Percentiles rank a stretch among this genome's conserved stretches.
These are phyloP conservation scores for Emydura subglobosa DNA, from an alignment of 2,113 vertebrate genomes.

Conservation along the genomic window DNA sequence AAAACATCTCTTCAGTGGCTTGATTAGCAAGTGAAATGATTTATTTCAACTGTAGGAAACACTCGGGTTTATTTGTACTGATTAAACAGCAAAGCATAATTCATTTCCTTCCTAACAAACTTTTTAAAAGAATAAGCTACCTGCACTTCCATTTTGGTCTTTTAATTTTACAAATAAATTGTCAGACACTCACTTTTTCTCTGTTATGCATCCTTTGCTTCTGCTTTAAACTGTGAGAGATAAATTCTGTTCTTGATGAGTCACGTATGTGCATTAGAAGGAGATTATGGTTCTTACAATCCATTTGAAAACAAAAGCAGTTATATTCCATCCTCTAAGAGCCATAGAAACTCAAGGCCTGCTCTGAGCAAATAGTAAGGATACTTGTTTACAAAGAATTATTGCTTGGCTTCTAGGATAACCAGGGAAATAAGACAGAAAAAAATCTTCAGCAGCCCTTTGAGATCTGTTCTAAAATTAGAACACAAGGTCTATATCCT, in stretches of 20 bases:
- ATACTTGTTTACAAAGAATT: constrained; percentile 5
- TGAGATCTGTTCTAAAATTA: neutral
- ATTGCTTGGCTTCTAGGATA: neutral
- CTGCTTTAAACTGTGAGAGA: neutral
- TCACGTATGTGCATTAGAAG: neutral
- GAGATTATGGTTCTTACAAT: rapidly evolving
- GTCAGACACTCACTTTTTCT: rapidly evolving
- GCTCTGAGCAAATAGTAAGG: neutral
- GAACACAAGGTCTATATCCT: neutral
- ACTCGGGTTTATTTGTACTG: neutral
- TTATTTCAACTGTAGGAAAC: neutral
- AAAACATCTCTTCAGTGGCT: neutral
- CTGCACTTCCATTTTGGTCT: neutral
- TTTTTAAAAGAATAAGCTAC: neutral
- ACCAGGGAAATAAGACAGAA: neutral
- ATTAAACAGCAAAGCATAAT: neutral
- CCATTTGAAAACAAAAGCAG: neutral
- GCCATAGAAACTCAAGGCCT: neutral
- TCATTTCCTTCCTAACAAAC: neutral
- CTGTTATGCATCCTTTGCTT: rapidly evolving
- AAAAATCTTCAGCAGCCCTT: neutral
- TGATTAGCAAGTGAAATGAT: neutral
- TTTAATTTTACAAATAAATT: neutral
- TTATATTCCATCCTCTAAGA: neutral
- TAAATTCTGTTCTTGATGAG: neutral